phyloP scores from a whole-genome alignment of 2,888 invertebrate genomes.

The Drosophila anomelani region DNA sequence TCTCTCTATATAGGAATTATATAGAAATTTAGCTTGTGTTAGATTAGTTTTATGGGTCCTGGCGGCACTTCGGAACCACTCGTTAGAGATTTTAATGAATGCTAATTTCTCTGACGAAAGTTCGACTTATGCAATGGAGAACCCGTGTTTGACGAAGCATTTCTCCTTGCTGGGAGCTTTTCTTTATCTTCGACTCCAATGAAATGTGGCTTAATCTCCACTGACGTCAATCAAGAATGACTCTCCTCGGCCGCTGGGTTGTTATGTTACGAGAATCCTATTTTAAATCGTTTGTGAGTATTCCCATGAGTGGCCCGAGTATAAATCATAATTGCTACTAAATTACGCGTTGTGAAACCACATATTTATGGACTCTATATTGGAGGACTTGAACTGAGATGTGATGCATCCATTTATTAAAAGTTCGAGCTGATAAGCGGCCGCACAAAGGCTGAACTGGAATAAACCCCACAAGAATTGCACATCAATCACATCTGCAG shows the following conservation, averaged over 20 bases:
- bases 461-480: constrained; percentile 36
- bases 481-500: constrained; percentile 22
- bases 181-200: not conserved
- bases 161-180: not conserved
- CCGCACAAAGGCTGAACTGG: constrained; percentile 34
- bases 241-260: not conserved
- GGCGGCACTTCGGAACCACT: constrained; percentile 6
- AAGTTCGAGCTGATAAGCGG: constrained; percentile 21
- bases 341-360: constrained; percentile 15
- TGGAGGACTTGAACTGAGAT: constrained; percentile 2
- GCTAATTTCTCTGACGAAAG: not conserved
- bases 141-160: not conserved
- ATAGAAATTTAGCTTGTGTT: constrained; percentile 7
- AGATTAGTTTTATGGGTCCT: constrained; percentile 19
- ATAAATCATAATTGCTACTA: constrained; percentile 8
- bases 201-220: not conserved
- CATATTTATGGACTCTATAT: constrained; percentile 15
- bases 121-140: constrained; percentile 6
- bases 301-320: not conserved
- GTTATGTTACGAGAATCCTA: not conserved
- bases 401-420: constrained; percentile 13
- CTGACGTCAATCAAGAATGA: constrained; percentile 22
- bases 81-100: constrained; percentile 10
- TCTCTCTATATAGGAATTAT: constrained; percentile 12
- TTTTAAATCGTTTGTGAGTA: constrained; percentile 1